phyloP scores from a whole-genome alignment of 2,113 vertebrate species.

The Pseudois nayaur region DNA sequence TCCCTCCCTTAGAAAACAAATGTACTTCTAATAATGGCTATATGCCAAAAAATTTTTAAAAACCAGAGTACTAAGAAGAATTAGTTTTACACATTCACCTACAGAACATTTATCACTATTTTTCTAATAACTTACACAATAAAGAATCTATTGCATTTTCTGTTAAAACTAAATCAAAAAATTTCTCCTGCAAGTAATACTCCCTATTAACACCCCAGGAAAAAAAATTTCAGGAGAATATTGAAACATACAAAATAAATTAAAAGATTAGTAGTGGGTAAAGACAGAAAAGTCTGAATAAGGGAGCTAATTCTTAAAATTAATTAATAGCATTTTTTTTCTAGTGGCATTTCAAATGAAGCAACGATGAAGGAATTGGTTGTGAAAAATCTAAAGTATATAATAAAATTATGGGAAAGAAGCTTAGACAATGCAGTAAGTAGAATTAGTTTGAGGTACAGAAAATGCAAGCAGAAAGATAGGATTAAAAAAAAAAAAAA shows the following conservation, averaged over 20 bases:
- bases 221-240: not conserved
- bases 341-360: not conserved
- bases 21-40: not conserved
- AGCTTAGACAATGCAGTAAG: not conserved
- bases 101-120: not conserved
- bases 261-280: not conserved
- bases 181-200: not conserved
- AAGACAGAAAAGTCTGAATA: not conserved
- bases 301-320: not conserved
- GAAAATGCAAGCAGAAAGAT: not conserved
- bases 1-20: conserved; percentile 1
- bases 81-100: not conserved
- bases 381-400: not conserved
- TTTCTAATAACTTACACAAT: conserved; percentile 26
- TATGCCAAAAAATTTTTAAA: not conserved
- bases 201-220: not conserved
- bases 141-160: not conserved
- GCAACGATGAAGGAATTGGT: not conserved
- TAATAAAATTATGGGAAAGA: not conserved
- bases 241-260: not conserved
- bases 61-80: not conserved
- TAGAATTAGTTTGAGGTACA: not conserved
- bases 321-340: not conserved
- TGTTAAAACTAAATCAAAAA: not conserved
- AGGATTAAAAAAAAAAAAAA: not conserved